Base-by-base conservation (phyloP, 1,140 invertebrate genomes). In the Platyura marginata region DNA sequence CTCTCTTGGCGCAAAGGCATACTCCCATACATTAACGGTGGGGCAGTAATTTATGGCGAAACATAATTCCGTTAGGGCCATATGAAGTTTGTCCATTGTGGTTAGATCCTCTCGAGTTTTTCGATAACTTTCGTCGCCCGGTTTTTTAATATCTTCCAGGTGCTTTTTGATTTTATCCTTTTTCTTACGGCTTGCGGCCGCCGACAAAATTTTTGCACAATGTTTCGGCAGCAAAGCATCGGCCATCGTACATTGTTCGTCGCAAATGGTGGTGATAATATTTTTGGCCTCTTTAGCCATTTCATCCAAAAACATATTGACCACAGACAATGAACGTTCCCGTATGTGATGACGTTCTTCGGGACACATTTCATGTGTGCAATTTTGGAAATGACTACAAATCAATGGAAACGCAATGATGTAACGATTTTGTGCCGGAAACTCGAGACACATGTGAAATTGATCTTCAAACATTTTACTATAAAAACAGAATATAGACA, bases 251-350 rank as follows among this genome's bases (percentile, higher is more conserved):
- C 89, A 93, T 52, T 95, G 90, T 54, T 96, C 89, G 64, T 97
- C 92, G 68, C 93, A 97, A 56, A 98, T 95, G 2, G 90, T 91
- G 1, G 92, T 96, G 19, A 97, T 95, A 29, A 97, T 96, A 62
- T 97, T 96, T 62, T 96, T 97, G 0, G 92, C 89, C 67, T 98
- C 93, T 65, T 96, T 96, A 0, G 92, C 89, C 88, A 98, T 97
- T 67, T 98, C 92, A 59, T 97, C 92, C 21, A 99, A 65, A 61
- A 93, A 97, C 70, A 93, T 86, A 56, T 98, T 96, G 1, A 97
- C 91, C 38, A 97, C 90, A 44, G 91, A 94, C 4, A 98, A 67
- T 59, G 91, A 94, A 44, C 91, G 72, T 56, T 96, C 91, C 44
- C 93, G 74, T 51, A 96, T 93, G 58, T 95, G 89, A 67, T 95